Base-by-base conservation (phyloP, 2,797 vertebrate genomes). In the Peromyscus nudipes region DNA sequence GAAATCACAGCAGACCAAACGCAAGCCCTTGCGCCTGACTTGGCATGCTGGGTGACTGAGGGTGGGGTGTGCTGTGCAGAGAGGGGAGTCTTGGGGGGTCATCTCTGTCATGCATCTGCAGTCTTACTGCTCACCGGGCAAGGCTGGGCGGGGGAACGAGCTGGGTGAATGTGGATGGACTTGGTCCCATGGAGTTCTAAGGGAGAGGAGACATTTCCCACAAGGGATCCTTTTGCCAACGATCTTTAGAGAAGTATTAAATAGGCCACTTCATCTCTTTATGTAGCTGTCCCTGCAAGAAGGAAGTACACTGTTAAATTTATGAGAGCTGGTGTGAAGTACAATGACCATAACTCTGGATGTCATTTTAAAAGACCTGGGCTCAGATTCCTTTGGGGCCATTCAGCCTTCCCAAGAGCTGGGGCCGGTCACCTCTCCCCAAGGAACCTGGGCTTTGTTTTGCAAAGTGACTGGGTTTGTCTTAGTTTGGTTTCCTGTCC, bases 41-140 rank as follows among this genome's bases (percentile, higher is more conserved):
- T 92, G 91, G 97, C 98, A 98, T 97, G 98, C 92, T 65, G 93
- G 92, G 75, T n/a, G 40, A 46, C 40, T 0, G 19, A 25, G 92
- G 65, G 3, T 25, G 52, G 79, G 46, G 31, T 25, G 64, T 7
- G 75, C 17, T 46, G 29, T 0, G 3, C 0, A 0, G 62, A 86
- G 49, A 65, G 89, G 57, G 65, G 40, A 4, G 43, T 40, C 43
- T 19, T 73, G 1, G 25, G 95, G 60, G 60, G 25, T 81, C 52
- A 25, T 81, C 64, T 46, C 52, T 67, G 64, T 76, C 64, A 10
- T 65, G 76, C 93, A 77, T 89, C 82, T 92, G 89, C 62, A 67
- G 23, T 73, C 85, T 92, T 73, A 19, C 83, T n/a, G 6, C 80
- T 62, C 82, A 9, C 55, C 43, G 0, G 77, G 82, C 60, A 73